Evolutionary conservation across 2,888 invertebrate genomes (phyloP).

Genomic region (Perdita meconis): DNA sequence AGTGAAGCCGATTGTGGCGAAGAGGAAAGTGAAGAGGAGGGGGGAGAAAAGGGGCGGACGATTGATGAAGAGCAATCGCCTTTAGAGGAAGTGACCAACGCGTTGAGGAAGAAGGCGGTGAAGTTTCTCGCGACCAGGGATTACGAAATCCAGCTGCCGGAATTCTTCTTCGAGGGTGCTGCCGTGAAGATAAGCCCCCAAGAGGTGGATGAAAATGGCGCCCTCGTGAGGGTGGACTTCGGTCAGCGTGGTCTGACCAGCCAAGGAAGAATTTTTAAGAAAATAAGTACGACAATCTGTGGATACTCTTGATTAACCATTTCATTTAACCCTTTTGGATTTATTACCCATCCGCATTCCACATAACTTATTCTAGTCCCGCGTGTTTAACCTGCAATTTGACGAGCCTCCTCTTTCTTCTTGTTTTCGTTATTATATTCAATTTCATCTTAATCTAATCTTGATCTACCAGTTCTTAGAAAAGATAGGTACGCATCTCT

Average conservation of each 20-base stretch:
- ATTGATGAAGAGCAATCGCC: conserved; percentile 84
- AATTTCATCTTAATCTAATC: too few relatives aligned
- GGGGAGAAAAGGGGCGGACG: conserved; percentile 72
- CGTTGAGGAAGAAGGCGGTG: conserved; percentile 89
- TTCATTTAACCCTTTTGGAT: too few relatives aligned
- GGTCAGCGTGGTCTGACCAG: conserved; percentile 84
- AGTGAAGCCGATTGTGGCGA: conserved; percentile 34
- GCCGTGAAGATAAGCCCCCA: conserved; percentile 90
- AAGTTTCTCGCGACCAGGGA: conserved; percentile 92
- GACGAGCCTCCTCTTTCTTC: too few relatives aligned
- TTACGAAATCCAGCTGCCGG: conserved; percentile 89
- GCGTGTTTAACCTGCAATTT: too few relatives aligned
- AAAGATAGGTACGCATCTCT: neutral
- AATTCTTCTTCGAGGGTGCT: conserved; percentile 90
- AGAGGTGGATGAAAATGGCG: conserved; percentile 90
- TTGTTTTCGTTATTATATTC: too few relatives aligned
- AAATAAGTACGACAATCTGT: conserved; percentile 86
- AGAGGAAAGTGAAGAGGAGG: conserved; percentile 82
- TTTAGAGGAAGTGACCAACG: conserved; percentile 91
- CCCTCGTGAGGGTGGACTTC: conserved; percentile 90
- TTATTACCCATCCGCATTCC: too few relatives aligned
- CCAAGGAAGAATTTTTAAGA: conserved; percentile 88
- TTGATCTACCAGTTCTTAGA: neutral
- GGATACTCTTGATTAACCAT: neutral
- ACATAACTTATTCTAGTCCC: too few relatives aligned